Conservation (phyloP, 2,113 vertebrate species). For the Phainopepla nitens region DNA sequence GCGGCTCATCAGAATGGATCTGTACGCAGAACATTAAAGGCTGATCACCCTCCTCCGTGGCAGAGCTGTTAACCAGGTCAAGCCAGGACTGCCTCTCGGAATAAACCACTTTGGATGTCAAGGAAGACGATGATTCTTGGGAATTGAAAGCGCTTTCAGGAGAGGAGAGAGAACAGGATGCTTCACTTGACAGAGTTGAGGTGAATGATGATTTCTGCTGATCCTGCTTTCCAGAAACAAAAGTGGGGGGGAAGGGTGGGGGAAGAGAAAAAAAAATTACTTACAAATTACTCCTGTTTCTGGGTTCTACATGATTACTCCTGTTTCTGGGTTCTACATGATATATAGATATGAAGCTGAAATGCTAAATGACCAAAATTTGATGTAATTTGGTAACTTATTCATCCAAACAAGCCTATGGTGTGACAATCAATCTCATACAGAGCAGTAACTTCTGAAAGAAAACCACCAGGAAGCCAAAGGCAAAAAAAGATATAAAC, state of each 20-base stretch:
- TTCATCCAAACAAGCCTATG: background rate
- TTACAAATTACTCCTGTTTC: background rate
- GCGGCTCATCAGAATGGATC: constrained; percentile 53
- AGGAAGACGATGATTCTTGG: constrained; percentile 72
- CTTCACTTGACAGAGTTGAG: constrained; percentile 72
- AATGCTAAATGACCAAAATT: background rate
- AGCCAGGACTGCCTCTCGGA: constrained; percentile 79
- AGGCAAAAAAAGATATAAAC: background rate
- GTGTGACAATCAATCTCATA: background rate
- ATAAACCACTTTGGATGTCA: constrained; percentile 66
- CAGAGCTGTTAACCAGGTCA: constrained; percentile 72
- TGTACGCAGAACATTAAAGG: constrained; percentile 71
- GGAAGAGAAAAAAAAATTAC: background rate
- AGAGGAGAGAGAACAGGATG: constrained; percentile 75
- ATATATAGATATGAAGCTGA: background rate
- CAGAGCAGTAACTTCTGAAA: background rate
- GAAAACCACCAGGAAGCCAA: background rate
- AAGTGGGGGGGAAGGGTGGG: rapidly evolving
- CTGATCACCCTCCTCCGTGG: constrained; percentile 56
- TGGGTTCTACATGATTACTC: background rate
- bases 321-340: background rate
- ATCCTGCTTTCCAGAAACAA: constrained; percentile 62
- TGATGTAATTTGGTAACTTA: background rate
- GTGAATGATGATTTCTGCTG: constrained; percentile 71
- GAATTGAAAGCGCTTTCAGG: constrained; percentile 80